Evolutionary conservation across 2,797 vertebrate species (phyloP), one percentile per base, ranked within the genome.

Genomic region (Lateolabrax maculatus): DNA sequence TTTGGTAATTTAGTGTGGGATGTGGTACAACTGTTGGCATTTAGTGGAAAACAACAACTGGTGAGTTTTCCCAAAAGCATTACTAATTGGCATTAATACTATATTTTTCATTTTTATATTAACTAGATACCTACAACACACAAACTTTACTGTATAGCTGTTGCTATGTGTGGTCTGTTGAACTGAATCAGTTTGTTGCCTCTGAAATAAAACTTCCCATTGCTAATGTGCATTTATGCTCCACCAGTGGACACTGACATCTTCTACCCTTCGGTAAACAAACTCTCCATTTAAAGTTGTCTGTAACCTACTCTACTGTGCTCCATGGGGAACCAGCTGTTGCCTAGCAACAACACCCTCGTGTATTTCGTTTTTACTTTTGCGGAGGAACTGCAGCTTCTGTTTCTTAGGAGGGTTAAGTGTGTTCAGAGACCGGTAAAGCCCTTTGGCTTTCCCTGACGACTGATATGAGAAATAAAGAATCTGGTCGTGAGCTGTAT

Each of bases 341-440:
- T 75, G 58, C 71, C 9, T 80, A 29, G 78, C 39, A 74, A 68
- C 69, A 66, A 46, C 34, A 43, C 41, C 49, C 31, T 3, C 6
- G 31, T 34, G 31, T 6, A 4, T 34, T 34, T 34, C 6, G 3
- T 34, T 34, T 34, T 34, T 34, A 34, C 6, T 34, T 34, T 34
- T 34, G 31, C 31, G 6, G 31, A 6, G 31, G n/a, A n/a, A n/a
- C n/a, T n/a, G n/a, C n/a, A n/a, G n/a, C n/a, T n/a, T n/a, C n/a
- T n/a, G n/a, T n/a, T n/a, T n/a, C n/a, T n/a, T n/a, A n/a, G n/a
- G n/a, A n/a, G n/a, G n/a, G n/a, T n/a, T n/a, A n/a, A n/a, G n/a
- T n/a, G n/a, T n/a, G n/a, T n/a, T n/a, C n/a, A n/a, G n/a, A n/a
- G n/a, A n/a, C n/a, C n/a, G n/a, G n/a, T n/a, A n/a, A n/a, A n/a